These are phyloP conservation scores for Varanus salvator DNA, from an alignment of 2,113 vertebrate species.

Conservation along the genomic window DNA sequence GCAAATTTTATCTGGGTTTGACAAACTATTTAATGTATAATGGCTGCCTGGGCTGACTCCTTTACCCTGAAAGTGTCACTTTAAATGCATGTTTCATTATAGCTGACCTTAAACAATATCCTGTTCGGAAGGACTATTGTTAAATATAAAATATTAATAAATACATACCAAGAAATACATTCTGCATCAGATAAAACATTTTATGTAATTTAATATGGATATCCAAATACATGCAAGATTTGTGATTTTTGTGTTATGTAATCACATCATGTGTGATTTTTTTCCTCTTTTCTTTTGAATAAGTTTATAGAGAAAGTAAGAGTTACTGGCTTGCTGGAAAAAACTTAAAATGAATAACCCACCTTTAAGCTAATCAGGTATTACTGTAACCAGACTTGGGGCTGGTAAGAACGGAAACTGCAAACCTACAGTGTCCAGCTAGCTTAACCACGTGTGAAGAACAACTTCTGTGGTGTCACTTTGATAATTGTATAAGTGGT, in stretches of 20 bases:
- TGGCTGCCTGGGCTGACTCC: background rate
- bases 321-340: background rate
- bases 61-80: background rate
- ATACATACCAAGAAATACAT: background rate
- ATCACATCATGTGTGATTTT: no score
- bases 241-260: no score
- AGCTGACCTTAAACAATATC: background rate
- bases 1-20: background rate
- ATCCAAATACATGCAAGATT: no score
- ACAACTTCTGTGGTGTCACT: background rate
- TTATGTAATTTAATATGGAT: background rate
- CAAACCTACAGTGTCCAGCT: conserved; percentile 9
- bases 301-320: background rate
- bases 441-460: background rate
- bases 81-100: background rate
- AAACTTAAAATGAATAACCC: background rate
- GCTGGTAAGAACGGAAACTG: background rate
- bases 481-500: background rate
- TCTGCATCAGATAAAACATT: background rate
- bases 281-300: background rate
- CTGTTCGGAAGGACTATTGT: background rate
- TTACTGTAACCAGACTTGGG: no score
- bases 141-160: background rate
- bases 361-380: background rate
- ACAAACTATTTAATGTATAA: background rate